Evolutionary conservation across 2,888 invertebrate species (phyloP), one percentile per base, ranked within the genome.

Genomic region (Stratiomys singularior): DNA sequence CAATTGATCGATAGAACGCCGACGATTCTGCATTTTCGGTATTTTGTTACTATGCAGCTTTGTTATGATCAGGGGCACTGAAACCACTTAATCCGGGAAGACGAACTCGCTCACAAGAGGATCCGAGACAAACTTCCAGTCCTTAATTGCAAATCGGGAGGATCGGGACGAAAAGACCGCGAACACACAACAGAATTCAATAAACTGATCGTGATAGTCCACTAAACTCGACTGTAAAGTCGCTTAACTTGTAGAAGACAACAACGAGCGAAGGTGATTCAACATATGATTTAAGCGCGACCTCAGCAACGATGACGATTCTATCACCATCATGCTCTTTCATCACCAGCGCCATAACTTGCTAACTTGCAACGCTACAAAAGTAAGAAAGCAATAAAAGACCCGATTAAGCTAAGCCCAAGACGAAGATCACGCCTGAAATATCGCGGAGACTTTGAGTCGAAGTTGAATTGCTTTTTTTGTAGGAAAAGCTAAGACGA

Each of bases 1-100:
- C 18, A 81, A 66, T 78, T 81, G 81, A 67, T 79, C 74, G 63
- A 77, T 78, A 11, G 76, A 56, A 28, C 67, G 72, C 15, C 77
- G 72, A 76, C 71, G 74, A 25, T 74, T 74, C 74, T 74, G 74
- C 74, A 74, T 74, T 60, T 60, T 60, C 7, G 23, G 1, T 60
- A 11, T 25, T 25, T 25, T 60, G 18, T 23, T 4, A 25, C 13
- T 60, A 2, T 60, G 23, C 21, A 18, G 18, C 18, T 60, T 60
- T 60, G 7, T 7, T 60, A 21, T 60, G 23, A 60, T 15, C 23
- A 60, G 21, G 60, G 60, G 23, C 60, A 25, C 52, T 37, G 9
- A 37, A 37, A 37, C 9, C 37, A 37, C 37, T 37, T 37, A 5
- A 52, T 52, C 52, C 3, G 52, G 4, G 4, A 4, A 52, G 15